These are phyloP conservation scores for Plemyria rubiginata DNA, from an alignment of 2,888 invertebrate genomes.

Conservation along the genomic window DNA sequence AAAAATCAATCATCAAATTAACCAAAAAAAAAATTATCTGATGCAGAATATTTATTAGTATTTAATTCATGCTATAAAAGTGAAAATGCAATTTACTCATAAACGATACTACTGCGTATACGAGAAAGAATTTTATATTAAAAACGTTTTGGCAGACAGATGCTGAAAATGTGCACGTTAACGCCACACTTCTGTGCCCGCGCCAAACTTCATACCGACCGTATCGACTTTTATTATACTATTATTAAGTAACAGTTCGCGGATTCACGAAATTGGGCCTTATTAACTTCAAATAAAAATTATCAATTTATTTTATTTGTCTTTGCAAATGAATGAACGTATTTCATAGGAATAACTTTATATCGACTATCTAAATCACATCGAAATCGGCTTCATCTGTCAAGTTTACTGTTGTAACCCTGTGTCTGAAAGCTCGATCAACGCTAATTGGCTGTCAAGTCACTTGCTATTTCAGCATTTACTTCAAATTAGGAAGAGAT, in stretches of 20 bases:
- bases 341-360: too few species aligned
- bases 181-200: slow-evolving; percentile 70
- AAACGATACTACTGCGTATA: slow-evolving; percentile 14
- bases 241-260: slow-evolving; percentile 39
- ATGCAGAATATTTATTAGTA: neutral
- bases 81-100: slow-evolving; percentile 24
- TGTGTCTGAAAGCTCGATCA: too few species aligned
- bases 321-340: too few species aligned
- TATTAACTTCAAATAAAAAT: neutral
- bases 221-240: slow-evolving; percentile 66
- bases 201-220: slow-evolving; percentile 64
- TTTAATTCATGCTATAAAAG: neutral
- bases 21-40: too few species aligned
- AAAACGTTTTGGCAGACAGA: slow-evolving; percentile 71
- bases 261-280: neutral
- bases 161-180: slow-evolving; percentile 71
- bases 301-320: too few species aligned
- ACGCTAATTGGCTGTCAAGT: too few species aligned
- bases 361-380: too few species aligned
- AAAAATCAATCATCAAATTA: too few species aligned
- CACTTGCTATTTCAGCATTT: too few species aligned
- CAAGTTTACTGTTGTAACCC: too few species aligned
- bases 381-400: too few species aligned
- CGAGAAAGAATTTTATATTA: slow-evolving; percentile 61
- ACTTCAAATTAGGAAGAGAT: too few species aligned